Evolutionary conservation across 2,888 invertebrate species (phyloP).

Genomic region (Phyllotreta striolata): DNA sequence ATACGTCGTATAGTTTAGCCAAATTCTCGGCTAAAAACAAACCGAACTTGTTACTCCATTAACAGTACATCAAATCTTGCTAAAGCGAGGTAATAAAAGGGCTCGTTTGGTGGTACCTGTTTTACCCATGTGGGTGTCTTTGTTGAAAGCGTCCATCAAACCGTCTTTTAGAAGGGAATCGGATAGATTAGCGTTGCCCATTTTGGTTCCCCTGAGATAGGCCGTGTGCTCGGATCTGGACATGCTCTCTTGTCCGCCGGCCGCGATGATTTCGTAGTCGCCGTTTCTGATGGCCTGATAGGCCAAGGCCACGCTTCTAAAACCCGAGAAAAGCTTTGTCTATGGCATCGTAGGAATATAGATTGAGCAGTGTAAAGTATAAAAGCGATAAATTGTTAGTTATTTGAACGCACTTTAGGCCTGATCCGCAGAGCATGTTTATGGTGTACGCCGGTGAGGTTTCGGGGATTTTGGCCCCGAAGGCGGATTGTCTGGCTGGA

Average conservation of each 20-base stretch:
- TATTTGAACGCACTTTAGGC: slow-evolving; percentile 69
- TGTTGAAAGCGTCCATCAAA: slow-evolving; percentile 76
- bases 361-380: background rate
- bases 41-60: background rate
- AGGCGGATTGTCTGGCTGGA: slow-evolving; percentile 79
- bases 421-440: slow-evolving; percentile 86
- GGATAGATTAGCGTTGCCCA: slow-evolving; percentile 69
- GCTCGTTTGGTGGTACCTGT: slow-evolving; percentile 75
- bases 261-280: slow-evolving; percentile 73
- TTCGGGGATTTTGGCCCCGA: slow-evolving; percentile 75
- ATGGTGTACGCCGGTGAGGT: slow-evolving; percentile 74
- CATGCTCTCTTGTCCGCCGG: slow-evolving; percentile 88
- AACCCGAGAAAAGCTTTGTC: slow-evolving; percentile 23
- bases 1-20: slow-evolving; percentile 70
- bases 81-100: too few relatives aligned
- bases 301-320: slow-evolving; percentile 71
- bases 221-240: slow-evolving; percentile 75
- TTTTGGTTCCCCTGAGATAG: slow-evolving; percentile 71
- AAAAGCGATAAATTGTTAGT: too few relatives aligned
- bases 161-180: slow-evolving; percentile 77
- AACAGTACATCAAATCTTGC: too few relatives aligned
- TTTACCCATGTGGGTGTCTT: slow-evolving; percentile 78
- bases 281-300: slow-evolving; percentile 73
- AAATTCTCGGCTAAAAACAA: slow-evolving; percentile 54
- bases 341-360: background rate